These are phyloP conservation scores for Hypomecis atomaria DNA, from an alignment of 2,888 invertebrate species.

Conservation along the genomic window DNA sequence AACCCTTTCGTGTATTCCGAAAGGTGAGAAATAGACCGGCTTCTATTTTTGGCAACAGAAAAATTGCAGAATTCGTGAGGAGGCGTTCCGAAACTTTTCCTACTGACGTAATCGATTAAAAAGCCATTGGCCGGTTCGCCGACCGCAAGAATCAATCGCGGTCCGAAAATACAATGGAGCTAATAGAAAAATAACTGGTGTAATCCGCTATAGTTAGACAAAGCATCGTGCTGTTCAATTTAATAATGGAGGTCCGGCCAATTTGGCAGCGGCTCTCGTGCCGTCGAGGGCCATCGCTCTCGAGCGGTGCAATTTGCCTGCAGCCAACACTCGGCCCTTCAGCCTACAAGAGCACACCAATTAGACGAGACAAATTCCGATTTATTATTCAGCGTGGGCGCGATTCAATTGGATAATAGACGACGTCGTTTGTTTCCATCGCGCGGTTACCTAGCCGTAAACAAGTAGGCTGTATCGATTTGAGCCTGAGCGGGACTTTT, in stretches of 20 bases:
- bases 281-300: slow-evolving; percentile 62
- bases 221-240: slow-evolving; percentile 65
- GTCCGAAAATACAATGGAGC: slow-evolving; percentile 43
- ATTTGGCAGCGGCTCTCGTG: slow-evolving; percentile 62
- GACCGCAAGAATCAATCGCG: slow-evolving; percentile 44
- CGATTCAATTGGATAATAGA: slow-evolving; percentile 66
- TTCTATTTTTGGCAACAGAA: slow-evolving; percentile 29
- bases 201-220: slow-evolving; percentile 49
- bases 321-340: slow-evolving; percentile 59
- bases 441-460: slow-evolving; percentile 47
- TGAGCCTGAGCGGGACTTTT: slow-evolving; percentile 27
- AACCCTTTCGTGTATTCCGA: slow-evolving; percentile 19
- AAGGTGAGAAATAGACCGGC: slow-evolving; percentile 21
- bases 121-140: slow-evolving; percentile 45
- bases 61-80: slow-evolving; percentile 32
- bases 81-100: slow-evolving; percentile 38
- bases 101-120: slow-evolving; percentile 45
- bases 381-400: slow-evolving; percentile 70
- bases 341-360: slow-evolving; percentile 69
- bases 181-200: slow-evolving; percentile 46
- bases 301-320: slow-evolving; percentile 73
- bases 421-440: slow-evolving; percentile 52
- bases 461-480: slow-evolving; percentile 50
- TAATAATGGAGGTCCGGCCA: slow-evolving; percentile 69
- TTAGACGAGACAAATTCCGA: slow-evolving; percentile 73